Percentiles rank a stretch among this genome's conserved stretches.
Conservation (phyloP, 2,113 vertebrate species). For the Galeopterus variegatus region DNA sequence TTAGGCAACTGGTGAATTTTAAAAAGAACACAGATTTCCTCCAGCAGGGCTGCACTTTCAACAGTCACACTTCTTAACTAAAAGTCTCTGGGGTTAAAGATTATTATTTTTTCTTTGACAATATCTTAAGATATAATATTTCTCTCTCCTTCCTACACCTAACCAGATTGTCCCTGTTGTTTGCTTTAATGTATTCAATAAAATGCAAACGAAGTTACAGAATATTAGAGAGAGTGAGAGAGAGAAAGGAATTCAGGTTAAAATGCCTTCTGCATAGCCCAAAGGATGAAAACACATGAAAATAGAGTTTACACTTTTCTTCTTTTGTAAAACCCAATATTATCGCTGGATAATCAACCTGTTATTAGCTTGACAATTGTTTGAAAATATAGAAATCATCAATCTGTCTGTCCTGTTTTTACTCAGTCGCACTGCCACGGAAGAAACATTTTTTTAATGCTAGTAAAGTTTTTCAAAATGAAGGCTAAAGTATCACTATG, state of each 20-base stretch:
- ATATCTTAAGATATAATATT: constrained; percentile 57
- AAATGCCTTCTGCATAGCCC: not conserved
- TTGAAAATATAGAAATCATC: constrained; percentile 70
- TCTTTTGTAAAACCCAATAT: constrained; percentile 73
- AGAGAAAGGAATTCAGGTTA: not conserved
- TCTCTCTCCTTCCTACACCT: constrained; percentile 33
- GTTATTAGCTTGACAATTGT: constrained; percentile 58
- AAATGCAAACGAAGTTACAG: constrained; percentile 52
- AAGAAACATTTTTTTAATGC: constrained; percentile 56
- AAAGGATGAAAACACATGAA: constrained; percentile 46
- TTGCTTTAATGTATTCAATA: constrained; percentile 57
- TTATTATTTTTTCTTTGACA: not conserved
- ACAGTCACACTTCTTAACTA: constrained; percentile 45
- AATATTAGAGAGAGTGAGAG: not conserved
- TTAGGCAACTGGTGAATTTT: constrained; percentile 45
- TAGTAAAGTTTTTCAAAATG: constrained; percentile 69
- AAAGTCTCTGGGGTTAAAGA: constrained; percentile 37
- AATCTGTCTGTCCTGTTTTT: constrained; percentile 72
- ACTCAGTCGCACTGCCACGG: not conserved
- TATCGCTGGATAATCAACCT: constrained; percentile 31
- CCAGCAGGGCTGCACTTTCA: constrained; percentile 10
- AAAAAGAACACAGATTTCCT: constrained; percentile 61
- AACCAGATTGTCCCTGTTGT: constrained; percentile 48
- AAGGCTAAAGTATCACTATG: not conserved
- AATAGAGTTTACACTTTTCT: constrained; percentile 68